Evolutionary conservation across 2,888 invertebrate species (phyloP).

Genomic region (Drosophila seclusa): DNA sequence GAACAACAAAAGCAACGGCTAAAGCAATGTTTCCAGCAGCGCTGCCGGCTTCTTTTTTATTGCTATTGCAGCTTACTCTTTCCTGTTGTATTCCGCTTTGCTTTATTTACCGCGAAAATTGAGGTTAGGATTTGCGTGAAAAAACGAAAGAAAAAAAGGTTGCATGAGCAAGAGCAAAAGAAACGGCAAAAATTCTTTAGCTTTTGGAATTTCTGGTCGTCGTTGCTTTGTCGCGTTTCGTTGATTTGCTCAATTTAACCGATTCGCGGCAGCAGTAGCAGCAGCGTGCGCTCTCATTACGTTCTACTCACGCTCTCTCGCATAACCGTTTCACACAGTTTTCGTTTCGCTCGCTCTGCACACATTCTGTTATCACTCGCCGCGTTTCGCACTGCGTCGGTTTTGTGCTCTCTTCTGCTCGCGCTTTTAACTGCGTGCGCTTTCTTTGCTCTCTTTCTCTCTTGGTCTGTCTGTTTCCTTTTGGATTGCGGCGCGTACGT

Average conservation of each 20-base stretch:
- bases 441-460: conserved; percentile 45
- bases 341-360: conserved; percentile 45
- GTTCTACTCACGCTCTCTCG: conserved; percentile 19
- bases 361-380: conserved; percentile 62
- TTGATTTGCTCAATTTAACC: conserved; percentile 55
- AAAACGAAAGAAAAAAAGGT: conserved; percentile 9
- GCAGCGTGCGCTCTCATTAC: conserved; percentile 11
- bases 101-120: conserved; percentile 69
- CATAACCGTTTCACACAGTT: conserved; percentile 77
- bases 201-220: conserved; percentile 47
- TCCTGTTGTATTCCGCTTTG: conserved; percentile 48
- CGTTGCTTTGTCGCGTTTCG: conserved; percentile 43
- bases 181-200: conserved; percentile 65
- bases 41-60: conserved; percentile 43
- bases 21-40: conserved; percentile 41
- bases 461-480: conserved; percentile 20
- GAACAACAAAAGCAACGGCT: conserved; percentile 12
- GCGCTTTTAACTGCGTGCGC: conserved; percentile 56
- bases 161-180: conserved; percentile 24
- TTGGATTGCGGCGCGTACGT: conserved; percentile 53
- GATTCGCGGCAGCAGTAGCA: conserved; percentile 43
- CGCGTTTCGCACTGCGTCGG: conserved; percentile 56
- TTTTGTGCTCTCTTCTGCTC: conserved; percentile 30
- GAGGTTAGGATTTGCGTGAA: conserved; percentile 58
- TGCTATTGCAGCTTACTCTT: conserved; percentile 29